A percentile compares a stretch with the other conserved stretches of the same genome.
Conservation (phyloP, 2,888 invertebrate genomes). For the Sepiola atlantica region DNA sequence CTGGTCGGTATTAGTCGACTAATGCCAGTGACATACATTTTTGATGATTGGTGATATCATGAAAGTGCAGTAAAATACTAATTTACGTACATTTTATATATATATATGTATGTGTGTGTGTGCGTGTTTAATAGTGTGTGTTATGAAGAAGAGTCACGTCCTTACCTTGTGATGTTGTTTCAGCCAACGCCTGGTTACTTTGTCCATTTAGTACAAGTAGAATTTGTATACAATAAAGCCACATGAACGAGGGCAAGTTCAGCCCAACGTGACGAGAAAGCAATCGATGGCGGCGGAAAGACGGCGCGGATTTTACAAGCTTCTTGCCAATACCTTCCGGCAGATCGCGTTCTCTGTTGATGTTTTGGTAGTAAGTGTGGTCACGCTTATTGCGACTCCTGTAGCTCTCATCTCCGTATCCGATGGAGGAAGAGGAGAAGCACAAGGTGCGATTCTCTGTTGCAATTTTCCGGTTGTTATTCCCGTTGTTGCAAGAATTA, state of each 20-base stretch:
- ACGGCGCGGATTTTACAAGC: not conserved
- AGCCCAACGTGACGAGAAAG: not conserved
- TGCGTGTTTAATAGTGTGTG: not conserved
- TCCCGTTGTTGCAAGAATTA: not conserved
- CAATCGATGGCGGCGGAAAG: not conserved
- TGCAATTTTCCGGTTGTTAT: not conserved
- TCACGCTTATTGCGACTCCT: not conserved
- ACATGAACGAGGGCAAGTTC: not conserved
- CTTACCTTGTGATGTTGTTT: not conserved
- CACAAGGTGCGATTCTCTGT: not conserved
- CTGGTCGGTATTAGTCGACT: no score
- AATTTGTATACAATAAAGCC: constrained; percentile 32
- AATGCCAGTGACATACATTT: no score
- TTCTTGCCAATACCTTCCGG: not conserved
- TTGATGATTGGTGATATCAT: no score
- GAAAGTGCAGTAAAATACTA: no score
- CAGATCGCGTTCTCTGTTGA: constrained; percentile 9
- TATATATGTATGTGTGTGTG: not conserved
- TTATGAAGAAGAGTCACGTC: not conserved
- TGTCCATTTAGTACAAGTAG: constrained; percentile 8
- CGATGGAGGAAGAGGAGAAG: not conserved
- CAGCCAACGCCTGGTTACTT: not conserved
- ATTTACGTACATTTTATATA: no score
- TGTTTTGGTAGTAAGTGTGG: not conserved
- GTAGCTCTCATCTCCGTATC: constrained; percentile 10